Evolutionary conservation across 1,140 invertebrate species (phyloP).

Genomic region (Brevipalpus yothersi): DNA sequence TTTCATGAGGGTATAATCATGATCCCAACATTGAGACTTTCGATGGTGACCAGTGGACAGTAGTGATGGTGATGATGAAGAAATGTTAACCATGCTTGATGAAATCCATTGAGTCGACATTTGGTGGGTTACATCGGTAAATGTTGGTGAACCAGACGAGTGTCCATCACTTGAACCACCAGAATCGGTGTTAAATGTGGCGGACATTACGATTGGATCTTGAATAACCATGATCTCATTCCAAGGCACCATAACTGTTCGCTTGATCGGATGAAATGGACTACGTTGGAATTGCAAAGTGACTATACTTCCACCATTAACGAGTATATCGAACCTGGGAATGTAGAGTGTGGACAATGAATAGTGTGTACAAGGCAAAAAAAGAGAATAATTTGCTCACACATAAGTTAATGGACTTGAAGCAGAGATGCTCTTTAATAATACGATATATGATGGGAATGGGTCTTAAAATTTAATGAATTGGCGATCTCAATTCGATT

Average conservation of each 20-base stretch:
- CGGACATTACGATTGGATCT: not conserved
- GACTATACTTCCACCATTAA: conserved; percentile 94
- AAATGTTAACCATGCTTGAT: not conserved
- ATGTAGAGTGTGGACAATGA: not conserved
- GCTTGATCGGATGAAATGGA: conserved; percentile 42
- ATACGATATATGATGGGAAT: too few species aligned
- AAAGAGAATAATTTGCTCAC: too few species aligned
- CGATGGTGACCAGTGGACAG: conserved; percentile 3
- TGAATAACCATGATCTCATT: conserved; percentile 72
- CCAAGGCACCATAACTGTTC: conserved; percentile 77
- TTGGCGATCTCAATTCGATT: too few species aligned
- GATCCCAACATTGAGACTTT: conserved; percentile 35
- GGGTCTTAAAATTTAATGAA: too few species aligned
- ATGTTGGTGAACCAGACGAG: not conserved
- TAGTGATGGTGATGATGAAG: not conserved
- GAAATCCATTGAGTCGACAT: not conserved
- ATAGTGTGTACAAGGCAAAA: not conserved
- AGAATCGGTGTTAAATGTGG: not conserved
- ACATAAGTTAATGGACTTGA: too few species aligned
- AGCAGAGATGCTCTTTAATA: too few species aligned
- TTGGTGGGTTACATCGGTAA: not conserved
- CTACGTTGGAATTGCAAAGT: conserved; percentile 81
- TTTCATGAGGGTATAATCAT: conserved; percentile 43
- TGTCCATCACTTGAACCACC: not conserved
- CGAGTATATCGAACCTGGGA: conserved; percentile 86